These are phyloP conservation scores for Xanthorhoe spadicearia DNA, from an alignment of 2,888 invertebrate genomes.

Conservation along the genomic window DNA sequence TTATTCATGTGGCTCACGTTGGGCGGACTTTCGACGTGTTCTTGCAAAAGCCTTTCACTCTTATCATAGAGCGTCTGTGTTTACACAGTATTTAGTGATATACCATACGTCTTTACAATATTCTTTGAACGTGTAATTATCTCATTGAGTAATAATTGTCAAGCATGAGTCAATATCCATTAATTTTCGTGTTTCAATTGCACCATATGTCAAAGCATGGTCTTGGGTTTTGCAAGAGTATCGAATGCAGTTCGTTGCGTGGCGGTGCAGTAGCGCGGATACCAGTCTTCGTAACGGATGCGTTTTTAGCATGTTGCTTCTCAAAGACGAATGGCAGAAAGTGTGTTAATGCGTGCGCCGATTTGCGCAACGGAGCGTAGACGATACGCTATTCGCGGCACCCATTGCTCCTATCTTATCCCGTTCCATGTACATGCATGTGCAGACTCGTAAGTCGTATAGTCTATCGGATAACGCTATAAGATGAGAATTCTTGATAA, in stretches of 20 bases:
- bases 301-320: conserved; percentile 70
- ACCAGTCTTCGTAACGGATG: conserved; percentile 64
- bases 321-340: conserved; percentile 64
- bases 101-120: conserved; percentile 12
- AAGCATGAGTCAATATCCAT: conserved; percentile 33
- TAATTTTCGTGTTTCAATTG: conserved; percentile 38
- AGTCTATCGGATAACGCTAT: background rate
- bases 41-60: conserved; percentile 83
- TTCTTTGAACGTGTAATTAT: conserved; percentile 21
- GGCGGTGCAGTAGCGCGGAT: conserved; percentile 37
- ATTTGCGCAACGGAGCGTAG: conserved; percentile 71
- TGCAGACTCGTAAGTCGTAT: background rate
- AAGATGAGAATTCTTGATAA: too few species aligned
- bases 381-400: conserved; percentile 62
- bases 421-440: conserved; percentile 51
- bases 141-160: conserved; percentile 22
- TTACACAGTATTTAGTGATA: conserved; percentile 37
- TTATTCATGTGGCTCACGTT: conserved; percentile 82
- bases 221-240: conserved; percentile 39
- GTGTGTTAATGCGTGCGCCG: conserved; percentile 74
- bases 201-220: conserved; percentile 39
- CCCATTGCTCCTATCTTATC: conserved; percentile 55
- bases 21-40: conserved; percentile 79
- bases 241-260: conserved; percentile 33
- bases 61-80: conserved; percentile 66